phyloP scores from a whole-genome alignment of 2,797 vertebrate genomes.

The Craterocephalus amniculus region DNA sequence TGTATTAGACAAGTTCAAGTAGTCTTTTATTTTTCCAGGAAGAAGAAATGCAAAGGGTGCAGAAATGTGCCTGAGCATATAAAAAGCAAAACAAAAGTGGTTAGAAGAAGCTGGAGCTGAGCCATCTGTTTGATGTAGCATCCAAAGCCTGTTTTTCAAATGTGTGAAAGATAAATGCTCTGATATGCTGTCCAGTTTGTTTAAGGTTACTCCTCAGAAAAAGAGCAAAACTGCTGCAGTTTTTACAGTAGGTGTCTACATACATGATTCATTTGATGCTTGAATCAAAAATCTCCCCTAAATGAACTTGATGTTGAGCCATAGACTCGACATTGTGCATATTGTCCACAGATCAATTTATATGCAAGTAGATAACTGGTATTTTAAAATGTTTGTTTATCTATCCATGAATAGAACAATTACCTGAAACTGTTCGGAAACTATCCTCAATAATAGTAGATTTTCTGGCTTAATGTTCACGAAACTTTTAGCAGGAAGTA shows the following conservation, averaged over 20 bases:
- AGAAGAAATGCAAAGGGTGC: conserved; percentile 4
- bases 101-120: conserved; percentile 27
- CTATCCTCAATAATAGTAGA: not conserved
- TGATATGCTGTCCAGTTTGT: not conserved
- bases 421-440: no score
- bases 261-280: not conserved
- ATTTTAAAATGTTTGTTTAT: no score
- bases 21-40: conserved; percentile 44
- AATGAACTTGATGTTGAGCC: not conserved
- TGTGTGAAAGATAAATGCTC: not conserved
- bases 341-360: not conserved
- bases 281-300: not conserved
- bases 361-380: no score
- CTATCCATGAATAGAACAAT: no score
- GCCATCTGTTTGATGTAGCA: conserved; percentile 33
- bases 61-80: conserved; percentile 29
- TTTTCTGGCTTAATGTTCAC: not conserved
- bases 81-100: conserved; percentile 41
- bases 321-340: not conserved
- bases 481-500: not conserved
- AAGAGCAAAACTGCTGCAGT: not conserved
- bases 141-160: not conserved
- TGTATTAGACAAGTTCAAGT: conserved; percentile 35
- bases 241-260: not conserved
- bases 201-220: conserved; percentile 4